phyloP scores from a whole-genome alignment of 2,113 vertebrate genomes.

The Notechis scutatus region DNA sequence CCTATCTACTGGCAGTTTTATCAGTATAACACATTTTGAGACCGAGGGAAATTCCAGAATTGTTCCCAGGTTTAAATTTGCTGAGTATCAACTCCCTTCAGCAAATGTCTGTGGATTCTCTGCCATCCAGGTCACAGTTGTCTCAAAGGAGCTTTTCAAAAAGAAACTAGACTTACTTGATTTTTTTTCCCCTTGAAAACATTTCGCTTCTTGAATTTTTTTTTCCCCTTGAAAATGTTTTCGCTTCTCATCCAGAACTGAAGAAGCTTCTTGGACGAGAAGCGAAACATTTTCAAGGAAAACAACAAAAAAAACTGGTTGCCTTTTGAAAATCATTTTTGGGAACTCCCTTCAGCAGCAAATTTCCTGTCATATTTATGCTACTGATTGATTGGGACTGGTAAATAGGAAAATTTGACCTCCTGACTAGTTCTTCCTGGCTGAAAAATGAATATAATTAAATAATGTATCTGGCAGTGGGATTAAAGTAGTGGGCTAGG shows the following conservation, averaged over 20 bases:
- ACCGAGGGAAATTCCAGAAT: background rate
- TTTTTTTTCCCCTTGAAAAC: too few relatives aligned
- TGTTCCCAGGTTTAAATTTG: background rate
- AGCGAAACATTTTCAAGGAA: background rate
- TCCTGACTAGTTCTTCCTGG: accelerated
- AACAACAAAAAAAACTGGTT: too few relatives aligned
- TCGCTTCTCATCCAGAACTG: background rate
- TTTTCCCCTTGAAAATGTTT: background rate
- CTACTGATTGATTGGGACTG: background rate
- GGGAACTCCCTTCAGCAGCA: background rate
- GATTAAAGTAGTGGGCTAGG: background rate
- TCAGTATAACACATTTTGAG: background rate
- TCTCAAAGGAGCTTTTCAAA: background rate
- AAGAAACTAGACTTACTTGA: background rate
- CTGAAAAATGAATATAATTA: background rate
- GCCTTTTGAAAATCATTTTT: too few relatives aligned
- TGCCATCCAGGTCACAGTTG: background rate
- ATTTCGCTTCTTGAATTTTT: too few relatives aligned
- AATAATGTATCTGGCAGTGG: accelerated
- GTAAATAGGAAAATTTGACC: background rate
- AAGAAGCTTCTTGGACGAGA: background rate
- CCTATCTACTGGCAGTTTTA: background rate
- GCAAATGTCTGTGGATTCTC: background rate
- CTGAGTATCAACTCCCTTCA: background rate
- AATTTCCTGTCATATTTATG: background rate